Evolutionary conservation across 2,113 vertebrate genomes (phyloP).

Genomic region (Clarias gariepinus): DNA sequence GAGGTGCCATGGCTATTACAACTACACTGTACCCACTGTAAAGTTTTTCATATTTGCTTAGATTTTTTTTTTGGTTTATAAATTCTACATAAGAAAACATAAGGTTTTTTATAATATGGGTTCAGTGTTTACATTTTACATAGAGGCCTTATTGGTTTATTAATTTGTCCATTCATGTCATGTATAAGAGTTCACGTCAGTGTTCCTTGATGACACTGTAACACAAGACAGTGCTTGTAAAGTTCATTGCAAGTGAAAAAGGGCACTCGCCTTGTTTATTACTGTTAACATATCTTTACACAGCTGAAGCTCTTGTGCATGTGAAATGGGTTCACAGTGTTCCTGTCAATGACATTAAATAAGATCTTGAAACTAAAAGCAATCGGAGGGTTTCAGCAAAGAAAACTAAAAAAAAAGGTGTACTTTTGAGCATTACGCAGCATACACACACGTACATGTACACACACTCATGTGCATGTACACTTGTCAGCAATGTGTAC

Average conservation of each 20-base stretch:
- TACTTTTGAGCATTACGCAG: not conserved
- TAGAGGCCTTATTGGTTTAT: too few species aligned
- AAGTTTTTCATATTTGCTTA: too few species aligned
- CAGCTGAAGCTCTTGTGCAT: not conserved
- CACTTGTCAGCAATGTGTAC: constrained; percentile 8
- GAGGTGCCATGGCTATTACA: too few species aligned
- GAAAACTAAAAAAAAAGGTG: not conserved
- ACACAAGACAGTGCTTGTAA: not conserved
- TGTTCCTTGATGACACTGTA: not conserved
- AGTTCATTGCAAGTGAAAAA: not conserved
- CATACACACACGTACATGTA: constrained; percentile 19
- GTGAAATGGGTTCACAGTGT: not conserved
- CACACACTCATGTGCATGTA: not conserved
- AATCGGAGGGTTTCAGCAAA: constrained; percentile 21
- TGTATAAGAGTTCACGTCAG: not conserved
- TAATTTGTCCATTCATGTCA: too few species aligned
- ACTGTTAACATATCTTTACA: not conserved
- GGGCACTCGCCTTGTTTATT: not conserved
- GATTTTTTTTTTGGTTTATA: too few species aligned
- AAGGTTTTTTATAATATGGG: too few species aligned
- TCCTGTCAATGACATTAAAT: not conserved
- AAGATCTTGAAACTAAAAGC: not conserved
- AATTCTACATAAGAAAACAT: too few species aligned
- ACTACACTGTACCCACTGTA: too few species aligned
- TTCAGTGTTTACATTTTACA: too few species aligned